phyloP scores from a whole-genome alignment of 2,797 vertebrate species.

The Malacoraja senta region DNA sequence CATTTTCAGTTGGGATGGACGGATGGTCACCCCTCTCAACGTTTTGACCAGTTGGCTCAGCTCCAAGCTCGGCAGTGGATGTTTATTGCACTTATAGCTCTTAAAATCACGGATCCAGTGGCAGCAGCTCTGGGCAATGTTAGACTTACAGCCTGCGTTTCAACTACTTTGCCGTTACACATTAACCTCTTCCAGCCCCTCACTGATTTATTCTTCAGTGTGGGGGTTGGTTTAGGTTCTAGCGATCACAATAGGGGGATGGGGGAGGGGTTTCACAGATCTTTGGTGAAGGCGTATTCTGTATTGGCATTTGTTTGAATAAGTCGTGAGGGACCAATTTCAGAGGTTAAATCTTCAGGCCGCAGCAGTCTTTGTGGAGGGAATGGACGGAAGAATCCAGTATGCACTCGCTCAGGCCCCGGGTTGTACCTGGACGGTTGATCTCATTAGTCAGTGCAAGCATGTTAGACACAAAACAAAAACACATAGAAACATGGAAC shows the following conservation, averaged over 20 bases:
- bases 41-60: not conserved
- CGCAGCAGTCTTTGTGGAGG: not conserved
- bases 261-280: not conserved
- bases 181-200: not conserved
- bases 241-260: not conserved
- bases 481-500: too few species aligned
- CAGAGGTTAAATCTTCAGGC: too few species aligned
- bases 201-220: not conserved
- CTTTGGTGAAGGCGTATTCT: not conserved
- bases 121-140: not conserved
- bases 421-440: not conserved
- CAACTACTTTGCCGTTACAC: not conserved
- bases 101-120: not conserved
- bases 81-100: not conserved
- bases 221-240: not conserved
- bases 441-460: not conserved
- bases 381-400: too few species aligned
- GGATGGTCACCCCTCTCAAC: not conserved
- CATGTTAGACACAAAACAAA: too few species aligned
- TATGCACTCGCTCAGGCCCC: not conserved
- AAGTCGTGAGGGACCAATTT: not conserved
- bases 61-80: not conserved
- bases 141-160: not conserved
- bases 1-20: not conserved
- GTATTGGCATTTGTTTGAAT: not conserved